Evolutionary conservation across 2,113 vertebrate species (phyloP).

Genomic region (Castor canadensis): DNA sequence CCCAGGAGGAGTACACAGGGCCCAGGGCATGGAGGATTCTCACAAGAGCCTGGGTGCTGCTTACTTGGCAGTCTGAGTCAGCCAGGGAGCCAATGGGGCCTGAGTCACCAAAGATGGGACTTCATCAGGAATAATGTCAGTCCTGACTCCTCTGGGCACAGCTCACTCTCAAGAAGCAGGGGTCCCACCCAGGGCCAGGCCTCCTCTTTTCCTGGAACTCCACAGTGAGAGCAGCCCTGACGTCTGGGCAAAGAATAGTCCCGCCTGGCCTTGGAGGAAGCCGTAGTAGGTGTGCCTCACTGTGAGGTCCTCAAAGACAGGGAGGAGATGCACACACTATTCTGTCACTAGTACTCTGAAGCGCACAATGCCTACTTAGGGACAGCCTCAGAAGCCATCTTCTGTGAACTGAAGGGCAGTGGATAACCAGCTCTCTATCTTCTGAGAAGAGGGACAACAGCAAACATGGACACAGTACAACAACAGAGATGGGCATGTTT

Average conservation of each 20-base stretch:
- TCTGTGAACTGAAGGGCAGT: neutral
- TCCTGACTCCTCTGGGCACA: neutral
- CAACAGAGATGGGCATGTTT: no score
- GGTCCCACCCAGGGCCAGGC: neutral
- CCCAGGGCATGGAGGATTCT: neutral
- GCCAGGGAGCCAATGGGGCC: neutral
- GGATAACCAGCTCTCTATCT: neutral
- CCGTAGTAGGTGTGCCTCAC: neutral
- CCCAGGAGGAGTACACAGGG: neutral
- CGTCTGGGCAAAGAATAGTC: neutral
- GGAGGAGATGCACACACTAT: neutral
- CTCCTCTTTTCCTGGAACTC: neutral
- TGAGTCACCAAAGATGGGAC: conserved; percentile 58
- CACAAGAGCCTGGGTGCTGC: neutral
- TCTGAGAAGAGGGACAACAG: neutral
- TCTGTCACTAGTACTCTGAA: neutral
- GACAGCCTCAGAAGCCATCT: neutral
- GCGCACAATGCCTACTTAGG: neutral
- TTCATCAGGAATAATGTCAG: neutral
- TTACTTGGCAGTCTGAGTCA: neutral
- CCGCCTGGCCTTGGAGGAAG: neutral
- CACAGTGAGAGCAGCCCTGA: neutral
- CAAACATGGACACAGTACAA: accelerated
- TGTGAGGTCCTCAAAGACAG: neutral
- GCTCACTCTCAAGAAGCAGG: neutral